Conservation (phyloP, 2,888 invertebrate genomes). For the Acronicta leporina region DNA sequence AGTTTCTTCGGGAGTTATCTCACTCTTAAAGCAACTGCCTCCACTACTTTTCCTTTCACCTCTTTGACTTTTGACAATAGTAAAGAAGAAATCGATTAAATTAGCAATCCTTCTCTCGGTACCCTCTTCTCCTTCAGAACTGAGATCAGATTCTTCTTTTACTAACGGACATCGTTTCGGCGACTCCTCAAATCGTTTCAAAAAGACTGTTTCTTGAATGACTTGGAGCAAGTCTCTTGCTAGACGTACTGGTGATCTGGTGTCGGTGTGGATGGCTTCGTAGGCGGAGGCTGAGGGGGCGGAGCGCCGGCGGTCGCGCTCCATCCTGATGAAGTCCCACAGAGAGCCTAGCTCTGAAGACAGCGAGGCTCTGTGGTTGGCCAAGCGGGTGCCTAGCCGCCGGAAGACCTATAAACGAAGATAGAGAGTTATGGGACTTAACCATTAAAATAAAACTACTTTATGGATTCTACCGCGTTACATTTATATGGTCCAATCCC, state of each 20-base stretch:
- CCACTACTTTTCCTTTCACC: slow-evolving; percentile 82
- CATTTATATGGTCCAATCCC: no score
- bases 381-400: slow-evolving; percentile 79
- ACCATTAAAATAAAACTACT: no score
- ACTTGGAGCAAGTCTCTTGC: slow-evolving; percentile 84
- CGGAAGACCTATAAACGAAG: slow-evolving; percentile 75
- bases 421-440: slow-evolving; percentile 11
- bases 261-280: slow-evolving; percentile 72
- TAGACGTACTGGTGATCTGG: slow-evolving; percentile 76
- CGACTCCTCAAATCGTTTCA: slow-evolving; percentile 72
- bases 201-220: slow-evolving; percentile 83
- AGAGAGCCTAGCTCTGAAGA: slow-evolving; percentile 83
- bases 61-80: slow-evolving; percentile 84
- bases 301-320: slow-evolving; percentile 76
- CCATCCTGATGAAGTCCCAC: slow-evolving; percentile 82
- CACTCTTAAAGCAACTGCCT: slow-evolving; percentile 82
- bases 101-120: slow-evolving; percentile 83
- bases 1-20: slow-evolving; percentile 76
- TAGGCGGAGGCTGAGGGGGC: slow-evolving; percentile 70
- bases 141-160: slow-evolving; percentile 82
- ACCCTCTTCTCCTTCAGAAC: slow-evolving; percentile 80
- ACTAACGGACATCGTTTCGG: slow-evolving; percentile 81
- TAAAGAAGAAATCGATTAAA: slow-evolving; percentile 86
- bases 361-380: slow-evolving; percentile 82
- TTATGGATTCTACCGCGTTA: no score